These are phyloP conservation scores for Triplophysa tibetana DNA, from an alignment of 2,113 vertebrate species.

Conservation along the genomic window DNA sequence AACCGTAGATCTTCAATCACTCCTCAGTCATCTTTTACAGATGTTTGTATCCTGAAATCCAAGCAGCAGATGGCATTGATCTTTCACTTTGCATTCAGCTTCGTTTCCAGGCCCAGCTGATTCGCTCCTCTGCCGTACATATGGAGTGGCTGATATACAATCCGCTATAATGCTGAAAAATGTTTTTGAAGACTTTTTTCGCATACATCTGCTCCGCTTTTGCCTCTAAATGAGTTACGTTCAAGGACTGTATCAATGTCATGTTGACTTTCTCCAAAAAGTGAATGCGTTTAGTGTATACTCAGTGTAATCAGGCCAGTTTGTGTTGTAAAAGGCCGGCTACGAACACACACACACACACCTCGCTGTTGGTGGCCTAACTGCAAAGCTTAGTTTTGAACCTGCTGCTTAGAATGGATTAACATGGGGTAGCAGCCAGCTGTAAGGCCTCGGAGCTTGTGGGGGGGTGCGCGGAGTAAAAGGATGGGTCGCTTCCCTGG, in stretches of 20 bases:
- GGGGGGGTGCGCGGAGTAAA: constrained; percentile 36
- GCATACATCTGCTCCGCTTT: constrained; percentile 29
- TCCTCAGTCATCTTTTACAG: constrained; percentile 4
- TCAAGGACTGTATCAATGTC: constrained; percentile 30
- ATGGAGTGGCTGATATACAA: constrained; percentile 27
- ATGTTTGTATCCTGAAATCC: constrained; percentile 29
- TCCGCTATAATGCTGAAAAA: constrained; percentile 2
- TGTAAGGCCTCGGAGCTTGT: constrained; percentile 56
- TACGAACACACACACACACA: constrained; percentile 1
- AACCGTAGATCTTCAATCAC: not conserved
- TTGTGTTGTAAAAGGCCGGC: constrained; percentile 18
- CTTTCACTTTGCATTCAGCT: constrained; percentile 29
- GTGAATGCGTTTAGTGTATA: constrained; percentile 5
- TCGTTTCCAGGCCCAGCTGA: not conserved
- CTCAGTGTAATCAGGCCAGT: constrained; percentile 28
- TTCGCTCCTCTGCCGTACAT: constrained; percentile 6
- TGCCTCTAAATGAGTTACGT: constrained; percentile 3
- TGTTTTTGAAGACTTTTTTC: constrained; percentile 37
- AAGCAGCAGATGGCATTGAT: constrained; percentile 65
- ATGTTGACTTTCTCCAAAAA: not conserved
- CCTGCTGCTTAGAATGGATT: constrained; percentile 71
- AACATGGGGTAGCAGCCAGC: constrained; percentile 71
- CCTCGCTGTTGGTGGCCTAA: constrained; percentile 69
- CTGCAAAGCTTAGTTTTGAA: constrained; percentile 72
- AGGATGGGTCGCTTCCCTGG: constrained; percentile 59